Evolutionary conservation across 2,797 vertebrate genomes (phyloP).

Genomic region (Graptemys geographica): DNA sequence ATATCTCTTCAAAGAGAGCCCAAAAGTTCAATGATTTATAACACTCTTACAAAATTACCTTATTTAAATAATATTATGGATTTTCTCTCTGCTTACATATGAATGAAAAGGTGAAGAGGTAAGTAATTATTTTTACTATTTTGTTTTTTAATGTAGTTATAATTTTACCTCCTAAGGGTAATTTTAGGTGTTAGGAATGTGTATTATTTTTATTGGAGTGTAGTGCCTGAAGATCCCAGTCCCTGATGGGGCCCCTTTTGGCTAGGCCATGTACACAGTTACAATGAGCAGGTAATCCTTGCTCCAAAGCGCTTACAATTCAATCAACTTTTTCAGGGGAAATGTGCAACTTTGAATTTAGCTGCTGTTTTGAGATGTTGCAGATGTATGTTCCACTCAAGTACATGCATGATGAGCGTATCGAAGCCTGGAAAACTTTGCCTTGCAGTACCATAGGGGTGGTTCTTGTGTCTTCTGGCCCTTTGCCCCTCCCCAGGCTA

Average conservation of each 20-base stretch:
- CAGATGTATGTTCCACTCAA: too few relatives aligned
- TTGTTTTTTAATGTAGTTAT: background rate
- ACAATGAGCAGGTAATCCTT: background rate
- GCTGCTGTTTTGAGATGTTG: too few relatives aligned
- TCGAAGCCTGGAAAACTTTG: too few relatives aligned
- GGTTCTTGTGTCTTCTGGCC: too few relatives aligned
- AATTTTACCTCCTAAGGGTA: background rate
- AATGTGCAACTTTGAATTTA: background rate
- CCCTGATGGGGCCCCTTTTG: background rate
- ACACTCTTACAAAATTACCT: fast-evolving
- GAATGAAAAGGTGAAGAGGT: background rate
- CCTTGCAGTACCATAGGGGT: too few relatives aligned
- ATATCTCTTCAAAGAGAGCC: background rate
- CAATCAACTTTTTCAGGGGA: background rate
- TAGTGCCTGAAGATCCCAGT: background rate
- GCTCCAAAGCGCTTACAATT: background rate
- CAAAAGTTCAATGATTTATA: background rate
- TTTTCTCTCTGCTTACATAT: background rate
- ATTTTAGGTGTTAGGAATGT: background rate
- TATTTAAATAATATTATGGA: background rate
- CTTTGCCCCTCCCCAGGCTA: too few relatives aligned
- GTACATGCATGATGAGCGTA: too few relatives aligned
- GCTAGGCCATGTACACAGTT: background rate
- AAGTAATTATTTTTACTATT: background rate
- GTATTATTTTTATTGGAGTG: background rate